Percentiles rank a stretch among this genome's conserved stretches.
phyloP scores from a whole-genome alignment of 2,113 vertebrate genomes.

The Echinops telfairi region DNA sequence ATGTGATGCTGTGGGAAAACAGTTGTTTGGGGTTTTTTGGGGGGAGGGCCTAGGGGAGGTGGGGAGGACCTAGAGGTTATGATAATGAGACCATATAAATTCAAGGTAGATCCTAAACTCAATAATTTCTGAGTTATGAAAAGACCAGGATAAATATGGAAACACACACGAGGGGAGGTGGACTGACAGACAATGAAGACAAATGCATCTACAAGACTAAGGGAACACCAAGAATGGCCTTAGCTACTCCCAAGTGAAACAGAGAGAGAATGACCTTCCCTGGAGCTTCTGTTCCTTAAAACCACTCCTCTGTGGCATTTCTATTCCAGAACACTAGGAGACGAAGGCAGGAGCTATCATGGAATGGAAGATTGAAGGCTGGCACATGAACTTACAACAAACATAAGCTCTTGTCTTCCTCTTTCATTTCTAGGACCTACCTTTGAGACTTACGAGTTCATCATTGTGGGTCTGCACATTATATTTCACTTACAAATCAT shows the following conservation, averaged over 20 bases:
- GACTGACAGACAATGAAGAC: not conserved
- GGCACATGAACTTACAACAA: not conserved
- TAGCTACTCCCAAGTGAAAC: not conserved
- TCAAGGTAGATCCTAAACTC: not conserved
- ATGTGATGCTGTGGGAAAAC: not conserved
- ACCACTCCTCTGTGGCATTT: not conserved
- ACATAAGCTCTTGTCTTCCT: constrained; percentile 12
- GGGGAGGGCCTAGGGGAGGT: too few species aligned
- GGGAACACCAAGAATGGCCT: not conserved
- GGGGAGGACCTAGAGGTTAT: not conserved
- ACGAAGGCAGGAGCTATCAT: not conserved
- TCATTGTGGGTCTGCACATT: not conserved
- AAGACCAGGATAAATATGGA: not conserved
- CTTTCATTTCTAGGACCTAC: not conserved
- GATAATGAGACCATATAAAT: not conserved
- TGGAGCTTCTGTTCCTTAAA: not conserved
- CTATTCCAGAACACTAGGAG: not conserved
- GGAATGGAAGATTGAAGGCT: not conserved
- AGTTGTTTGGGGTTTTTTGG: not conserved
- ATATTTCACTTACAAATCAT: constrained; percentile 23
- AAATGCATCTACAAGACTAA: not conserved
- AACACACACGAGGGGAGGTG: not conserved
- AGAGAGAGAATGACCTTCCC: not conserved
- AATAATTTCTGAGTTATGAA: not conserved
- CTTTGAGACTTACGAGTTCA: constrained; percentile 7